Evolutionary conservation across 2,113 vertebrate species (phyloP).

Genomic region (Tamias sibiricus): DNA sequence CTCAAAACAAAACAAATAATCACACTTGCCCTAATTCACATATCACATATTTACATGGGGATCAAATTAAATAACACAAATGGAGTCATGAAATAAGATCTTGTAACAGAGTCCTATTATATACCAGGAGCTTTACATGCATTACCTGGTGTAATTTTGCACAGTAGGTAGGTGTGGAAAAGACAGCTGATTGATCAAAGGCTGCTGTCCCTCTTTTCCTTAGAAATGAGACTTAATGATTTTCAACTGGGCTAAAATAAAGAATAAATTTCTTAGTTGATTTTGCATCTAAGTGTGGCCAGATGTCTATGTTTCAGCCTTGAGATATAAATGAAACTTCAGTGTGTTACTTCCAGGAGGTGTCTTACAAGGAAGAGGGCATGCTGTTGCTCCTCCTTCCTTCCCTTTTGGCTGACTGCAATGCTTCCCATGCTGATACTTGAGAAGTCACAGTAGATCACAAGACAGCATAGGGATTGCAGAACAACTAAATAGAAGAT

Average conservation of each 20-base stretch:
- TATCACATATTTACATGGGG: neutral
- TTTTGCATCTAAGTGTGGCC: neutral
- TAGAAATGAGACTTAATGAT: neutral
- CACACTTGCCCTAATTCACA: neutral
- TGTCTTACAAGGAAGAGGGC: neutral
- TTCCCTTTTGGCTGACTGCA: neutral
- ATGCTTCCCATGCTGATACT: neutral
- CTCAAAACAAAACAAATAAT: neutral
- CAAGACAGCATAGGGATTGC: neutral
- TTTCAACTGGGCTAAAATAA: neutral
- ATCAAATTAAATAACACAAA: conserved; percentile 12
- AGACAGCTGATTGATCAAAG: neutral
- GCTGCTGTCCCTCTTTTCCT: neutral
- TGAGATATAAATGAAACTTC: conserved; percentile 1
- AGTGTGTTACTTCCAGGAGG: neutral
- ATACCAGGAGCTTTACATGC: neutral
- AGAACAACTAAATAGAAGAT: neutral
- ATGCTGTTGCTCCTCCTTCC: neutral
- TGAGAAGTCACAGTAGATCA: neutral
- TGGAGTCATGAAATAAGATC: conserved; percentile 1
- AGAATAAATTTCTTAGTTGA: neutral
- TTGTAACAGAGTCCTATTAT: neutral
- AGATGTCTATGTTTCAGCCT: neutral
- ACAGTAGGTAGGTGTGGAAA: neutral
- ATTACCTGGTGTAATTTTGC: neutral